A percentile compares a stretch with the other conserved stretches of the same genome.
phyloP scores from a whole-genome alignment of 2,797 vertebrate species.

The Chloroceryle inda region DNA sequence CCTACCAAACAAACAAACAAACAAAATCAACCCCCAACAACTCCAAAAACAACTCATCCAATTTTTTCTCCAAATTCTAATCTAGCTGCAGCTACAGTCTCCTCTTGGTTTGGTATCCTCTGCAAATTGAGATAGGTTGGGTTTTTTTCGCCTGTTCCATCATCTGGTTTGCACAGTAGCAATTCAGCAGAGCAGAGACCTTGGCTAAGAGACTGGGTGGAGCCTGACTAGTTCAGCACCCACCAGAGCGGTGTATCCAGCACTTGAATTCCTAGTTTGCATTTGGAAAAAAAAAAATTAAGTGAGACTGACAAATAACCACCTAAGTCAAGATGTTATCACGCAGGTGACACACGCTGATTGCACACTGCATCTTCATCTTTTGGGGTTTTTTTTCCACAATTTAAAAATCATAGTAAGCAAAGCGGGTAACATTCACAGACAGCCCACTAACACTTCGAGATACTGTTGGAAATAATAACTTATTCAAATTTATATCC shows the following conservation, averaged over 20 bases:
- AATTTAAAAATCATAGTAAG: too few relatives aligned
- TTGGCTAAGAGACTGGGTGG: neutral
- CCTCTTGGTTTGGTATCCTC: neutral
- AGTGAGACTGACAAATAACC: neutral
- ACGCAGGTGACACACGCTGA: neutral
- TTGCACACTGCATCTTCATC: neutral
- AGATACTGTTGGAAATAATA: neutral
- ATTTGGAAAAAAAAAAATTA: neutral
- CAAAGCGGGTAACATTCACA: neutral
- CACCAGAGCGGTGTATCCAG: neutral
- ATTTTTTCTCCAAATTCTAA: neutral
- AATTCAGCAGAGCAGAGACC: neutral
- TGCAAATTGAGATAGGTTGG: neutral
- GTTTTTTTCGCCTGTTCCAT: neutral
- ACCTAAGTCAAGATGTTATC: neutral
- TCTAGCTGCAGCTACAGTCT: neutral
- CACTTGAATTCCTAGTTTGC: neutral
- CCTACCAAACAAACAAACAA: too few relatives aligned
- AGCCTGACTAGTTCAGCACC: neutral
- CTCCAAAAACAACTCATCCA: neutral
- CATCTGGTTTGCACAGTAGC: neutral
- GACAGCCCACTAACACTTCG: neutral
- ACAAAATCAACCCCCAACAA: neutral
- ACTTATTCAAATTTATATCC: neutral
- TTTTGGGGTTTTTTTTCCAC: neutral